phyloP scores from a whole-genome alignment of 2,888 invertebrate genomes.

The Uloborus plumipes region DNA sequence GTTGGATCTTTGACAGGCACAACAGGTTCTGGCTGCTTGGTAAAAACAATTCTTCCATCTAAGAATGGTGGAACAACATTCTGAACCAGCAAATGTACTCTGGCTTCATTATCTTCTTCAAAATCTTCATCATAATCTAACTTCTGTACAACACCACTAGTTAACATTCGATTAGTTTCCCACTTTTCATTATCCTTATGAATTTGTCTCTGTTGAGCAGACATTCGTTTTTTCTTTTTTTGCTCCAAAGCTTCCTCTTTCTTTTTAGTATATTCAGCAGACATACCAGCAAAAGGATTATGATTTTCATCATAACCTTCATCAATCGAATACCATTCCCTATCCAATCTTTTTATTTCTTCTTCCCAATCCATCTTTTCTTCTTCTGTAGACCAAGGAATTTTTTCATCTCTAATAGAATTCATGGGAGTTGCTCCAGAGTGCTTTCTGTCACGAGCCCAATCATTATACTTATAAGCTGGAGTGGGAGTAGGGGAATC shows the following conservation, averaged over 20 bases:
- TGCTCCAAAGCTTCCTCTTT: conserved; percentile 94
- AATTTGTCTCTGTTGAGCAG: conserved; percentile 95
- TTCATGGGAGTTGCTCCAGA: conserved; percentile 78
- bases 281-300: conserved; percentile 90
- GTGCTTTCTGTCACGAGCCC: conserved; percentile 80
- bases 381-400: conserved; percentile 56
- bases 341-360: conserved; percentile 90
- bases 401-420: conserved; percentile 35
- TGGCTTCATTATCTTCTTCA: conserved; percentile 93
- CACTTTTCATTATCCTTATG: conserved; percentile 98
- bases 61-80: conserved; percentile 99
- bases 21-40: conserved; percentile 99
- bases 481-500: conserved; percentile 89
- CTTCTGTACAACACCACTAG: conserved; percentile 88
- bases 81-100: conserved; percentile 95
- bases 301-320: conserved; percentile 93
- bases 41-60: conserved; percentile 98
- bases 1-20: conserved; percentile 96
- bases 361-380: conserved; percentile 79
- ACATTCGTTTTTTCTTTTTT: conserved; percentile 89
- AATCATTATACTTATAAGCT: conserved; percentile 85
- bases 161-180: conserved; percentile 98
- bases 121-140: conserved; percentile 88
- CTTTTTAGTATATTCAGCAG: conserved; percentile 91
- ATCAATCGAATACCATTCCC: conserved; percentile 97